Base-by-base conservation (phyloP, 2,888 invertebrate species). In the Rhagonycha fulva region DNA sequence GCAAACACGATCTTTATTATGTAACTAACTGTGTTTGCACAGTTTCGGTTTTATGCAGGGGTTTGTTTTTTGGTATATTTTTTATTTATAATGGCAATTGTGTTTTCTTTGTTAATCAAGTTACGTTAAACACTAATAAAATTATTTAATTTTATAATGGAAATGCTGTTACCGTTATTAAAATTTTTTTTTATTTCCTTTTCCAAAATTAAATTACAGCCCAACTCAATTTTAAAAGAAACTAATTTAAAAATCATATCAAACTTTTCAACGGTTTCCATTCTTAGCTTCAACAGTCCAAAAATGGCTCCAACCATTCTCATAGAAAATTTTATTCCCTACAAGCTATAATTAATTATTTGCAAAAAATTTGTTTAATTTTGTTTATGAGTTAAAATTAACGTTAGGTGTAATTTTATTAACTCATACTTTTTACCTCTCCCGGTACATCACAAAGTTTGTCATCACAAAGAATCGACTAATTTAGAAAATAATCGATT, bases 1-100 rank as follows among this genome's bases (percentile, higher is more conserved):
- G 84, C 85, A 87, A 87, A 87, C 87, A 86, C 81, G 78, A 84
- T 85, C 85, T 86, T 85, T 85, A 85, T 85, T 85, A 82, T 82
- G 82, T 82, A 80, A 81, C 80, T 81, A 82, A 79, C 81, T 81
- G 80, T 84, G 85, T 85, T 85, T 85, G 84, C 82, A 81, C 82
- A 84, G 84, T 84, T 85, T 83, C 81, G 83, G 82, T 83, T 83
- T 83, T 80, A 77, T 80, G 67, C 71, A 68, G 76, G 81, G 79
- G 83, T 80, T 78, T 78, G 72, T 23, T 72, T 78, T 72, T 76
- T 62, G 71, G 70, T 61, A 63, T 60, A 74, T 74, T 75, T 78
- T 78, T 78, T 78, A 75, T 75, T 78, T 75, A 72, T 72, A 67
- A 70, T 66, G 60, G 71, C 70, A 63, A 74, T 74, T 74, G 77